A percentile compares a stretch with the other conserved stretches of the same genome.
Conservation (phyloP, 2,888 invertebrate species). For the Hirtodrosophila trivittata region DNA sequence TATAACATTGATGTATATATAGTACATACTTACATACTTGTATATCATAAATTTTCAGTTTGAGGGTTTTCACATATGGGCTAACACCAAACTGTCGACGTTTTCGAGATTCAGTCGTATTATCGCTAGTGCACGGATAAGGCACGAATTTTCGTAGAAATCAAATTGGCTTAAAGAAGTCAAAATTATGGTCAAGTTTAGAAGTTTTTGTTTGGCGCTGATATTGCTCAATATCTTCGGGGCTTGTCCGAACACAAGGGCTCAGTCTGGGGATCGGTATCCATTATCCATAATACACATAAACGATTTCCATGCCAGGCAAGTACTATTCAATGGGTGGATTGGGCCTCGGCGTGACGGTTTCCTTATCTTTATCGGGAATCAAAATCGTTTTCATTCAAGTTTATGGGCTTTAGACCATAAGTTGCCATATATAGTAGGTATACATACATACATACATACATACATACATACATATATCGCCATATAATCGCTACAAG, state of each 20-base stretch:
- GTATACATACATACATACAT: conserved; percentile 19
- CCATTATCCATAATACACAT: conserved; percentile 83
- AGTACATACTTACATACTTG: no score
- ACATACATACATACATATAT: conserved; percentile 11
- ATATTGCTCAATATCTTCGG: conserved; percentile 1
- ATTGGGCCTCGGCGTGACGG: background rate
- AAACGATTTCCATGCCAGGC: conserved; percentile 83
- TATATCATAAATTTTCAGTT: conserved; percentile 12
- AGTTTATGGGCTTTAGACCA: conserved; percentile 1
- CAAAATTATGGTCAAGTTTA: conserved; percentile 3
- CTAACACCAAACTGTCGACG: background rate
- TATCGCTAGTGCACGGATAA: conserved; percentile 38
- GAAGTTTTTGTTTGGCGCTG: background rate
- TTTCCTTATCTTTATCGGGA: background rate
- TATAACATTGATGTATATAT: conserved; percentile 22
- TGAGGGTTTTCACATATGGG: background rate
- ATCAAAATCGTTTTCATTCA: background rate
- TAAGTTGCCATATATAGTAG: no score
- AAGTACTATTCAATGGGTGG: conserved; percentile 27
- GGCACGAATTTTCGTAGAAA: conserved; percentile 13
- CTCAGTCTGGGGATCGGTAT: conserved; percentile 63
- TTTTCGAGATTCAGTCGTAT: conserved; percentile 40
- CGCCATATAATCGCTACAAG: conserved; percentile 25
- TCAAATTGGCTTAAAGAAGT: no score
- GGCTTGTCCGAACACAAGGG: background rate